phyloP scores from a whole-genome alignment of 2,113 vertebrate genomes.

The Ictalurus furcatus region DNA sequence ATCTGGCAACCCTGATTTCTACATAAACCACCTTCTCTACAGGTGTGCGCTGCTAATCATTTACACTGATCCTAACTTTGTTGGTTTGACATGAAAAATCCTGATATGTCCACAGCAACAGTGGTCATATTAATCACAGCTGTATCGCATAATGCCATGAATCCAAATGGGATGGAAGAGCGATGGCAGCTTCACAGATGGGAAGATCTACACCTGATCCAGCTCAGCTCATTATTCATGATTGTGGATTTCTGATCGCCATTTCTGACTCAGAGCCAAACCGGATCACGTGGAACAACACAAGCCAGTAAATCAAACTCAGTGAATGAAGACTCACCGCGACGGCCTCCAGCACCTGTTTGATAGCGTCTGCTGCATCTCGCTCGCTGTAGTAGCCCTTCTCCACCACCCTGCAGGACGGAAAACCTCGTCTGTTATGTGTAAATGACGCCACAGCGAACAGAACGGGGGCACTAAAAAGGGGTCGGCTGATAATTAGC shows the following conservation, averaged over 20 bases:
- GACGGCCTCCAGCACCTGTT: conserved; percentile 85
- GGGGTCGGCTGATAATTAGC: neutral
- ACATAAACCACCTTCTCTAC: neutral
- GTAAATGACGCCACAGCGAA: neutral
- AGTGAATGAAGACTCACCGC: conserved; percentile 74
- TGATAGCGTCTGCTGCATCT: conserved; percentile 85
- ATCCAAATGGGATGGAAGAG: neutral
- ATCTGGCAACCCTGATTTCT: neutral
- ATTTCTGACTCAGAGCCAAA: neutral
- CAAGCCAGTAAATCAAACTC: neutral
- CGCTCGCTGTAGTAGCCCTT: conserved; percentile 87
- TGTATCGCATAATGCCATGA: neutral
- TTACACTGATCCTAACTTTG: neutral
- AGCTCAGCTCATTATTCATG: neutral
- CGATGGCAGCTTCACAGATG: neutral
- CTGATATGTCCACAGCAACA: neutral
- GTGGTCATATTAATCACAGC: neutral
- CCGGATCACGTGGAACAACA: neutral
- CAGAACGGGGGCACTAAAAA: neutral
- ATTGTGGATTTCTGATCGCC: neutral
- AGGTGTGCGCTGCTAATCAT: neutral
- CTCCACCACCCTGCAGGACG: conserved; percentile 82
- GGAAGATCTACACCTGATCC: neutral
- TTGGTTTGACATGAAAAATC: neutral
- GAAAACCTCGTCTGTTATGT: conserved; percentile 31